phyloP scores from a whole-genome alignment of 2,797 vertebrate genomes.

The Syngnathus acus region DNA sequence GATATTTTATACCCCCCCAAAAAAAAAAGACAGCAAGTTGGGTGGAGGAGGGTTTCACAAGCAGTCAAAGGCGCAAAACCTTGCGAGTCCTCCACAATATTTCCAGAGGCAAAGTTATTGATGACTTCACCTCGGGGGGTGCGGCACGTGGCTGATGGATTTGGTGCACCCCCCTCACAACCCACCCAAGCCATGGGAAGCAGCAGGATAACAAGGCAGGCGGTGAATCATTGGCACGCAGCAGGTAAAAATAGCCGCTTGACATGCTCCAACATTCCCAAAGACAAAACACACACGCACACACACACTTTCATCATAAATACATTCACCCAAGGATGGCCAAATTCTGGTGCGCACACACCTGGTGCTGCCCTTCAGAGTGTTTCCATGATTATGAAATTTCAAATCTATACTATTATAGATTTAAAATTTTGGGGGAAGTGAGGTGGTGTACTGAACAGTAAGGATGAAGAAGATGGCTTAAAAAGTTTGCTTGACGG shows the following conservation, averaged over 20 bases:
- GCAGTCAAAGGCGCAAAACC: constrained; percentile 66
- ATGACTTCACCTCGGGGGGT: constrained; percentile 75
- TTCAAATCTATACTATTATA: too few relatives aligned
- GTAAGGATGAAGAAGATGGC: not conserved
- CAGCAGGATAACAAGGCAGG: constrained; percentile 75
- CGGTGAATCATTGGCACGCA: constrained; percentile 73
- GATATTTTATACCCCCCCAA: constrained; percentile 52
- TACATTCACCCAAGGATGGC: constrained; percentile 46
- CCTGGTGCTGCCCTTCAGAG: not conserved
- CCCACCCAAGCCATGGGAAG: constrained; percentile 40
- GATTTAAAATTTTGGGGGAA: not conserved
- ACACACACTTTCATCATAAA: constrained; percentile 36
- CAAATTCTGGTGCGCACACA: not conserved
- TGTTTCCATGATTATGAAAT: not conserved
- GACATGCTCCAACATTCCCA: constrained; percentile 37
- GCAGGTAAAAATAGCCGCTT: constrained; percentile 73
- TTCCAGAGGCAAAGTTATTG: constrained; percentile 71
- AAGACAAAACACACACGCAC: not conserved
- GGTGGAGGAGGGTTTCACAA: constrained; percentile 49
- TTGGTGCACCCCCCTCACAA: constrained; percentile 30
- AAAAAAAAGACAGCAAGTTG: constrained; percentile 54
- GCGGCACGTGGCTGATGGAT: constrained; percentile 76
- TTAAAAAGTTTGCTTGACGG: constrained; percentile 34
- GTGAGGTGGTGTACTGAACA: not conserved
- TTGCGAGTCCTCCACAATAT: constrained; percentile 69